Evolutionary conservation across 2,888 invertebrate species (phyloP), one percentile per base, ranked within the genome.

Genomic region (Perithous albicinctus): DNA sequence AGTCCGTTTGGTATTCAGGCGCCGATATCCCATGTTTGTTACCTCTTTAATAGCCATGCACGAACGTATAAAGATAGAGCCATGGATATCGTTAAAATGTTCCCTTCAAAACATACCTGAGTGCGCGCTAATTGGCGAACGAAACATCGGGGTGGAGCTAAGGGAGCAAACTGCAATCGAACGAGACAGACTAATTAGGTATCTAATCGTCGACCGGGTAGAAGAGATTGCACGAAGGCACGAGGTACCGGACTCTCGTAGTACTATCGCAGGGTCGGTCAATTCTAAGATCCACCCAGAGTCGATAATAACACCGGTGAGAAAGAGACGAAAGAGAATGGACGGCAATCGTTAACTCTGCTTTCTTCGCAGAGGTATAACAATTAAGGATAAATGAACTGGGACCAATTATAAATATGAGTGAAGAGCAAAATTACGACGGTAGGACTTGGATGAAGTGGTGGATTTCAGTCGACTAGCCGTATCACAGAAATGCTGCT

Each of bases 61-160:
- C 54, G 72, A 51, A 70, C 80, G 35, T 63, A 43, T 74, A 63
- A 69, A 73, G 69, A 66, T 67, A 20, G 63, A 74, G 51, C 4
- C 1, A 59, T 74, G 69, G 26, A 74, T 69, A 74, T 79, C 79
- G 73, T 74, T 79, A 79, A 79, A 74, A 67, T 69, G 41, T 51
- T 67, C 7, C 46, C 35, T 59, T 23, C 15, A 18, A 38, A 38
- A 4, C 38, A 38, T 61, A 41, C 41, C 56, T 35, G 18, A 15
- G 35, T 35, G 18, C 69, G 63, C 79, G 74, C 69, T 79, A 79
- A 79, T 79, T 74, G 74, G 79, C 54, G 54, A 23, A 74, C 54
- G 32, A 46, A 69, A 51, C 63, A 61, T 63, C 29, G 63, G 79
- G 69, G 63, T 74, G 63, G 63, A 79, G 69, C 26, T 63, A 6